Conservation (phyloP, 2,888 invertebrate species). For the Parapristionchus giblindavisi region DNA sequence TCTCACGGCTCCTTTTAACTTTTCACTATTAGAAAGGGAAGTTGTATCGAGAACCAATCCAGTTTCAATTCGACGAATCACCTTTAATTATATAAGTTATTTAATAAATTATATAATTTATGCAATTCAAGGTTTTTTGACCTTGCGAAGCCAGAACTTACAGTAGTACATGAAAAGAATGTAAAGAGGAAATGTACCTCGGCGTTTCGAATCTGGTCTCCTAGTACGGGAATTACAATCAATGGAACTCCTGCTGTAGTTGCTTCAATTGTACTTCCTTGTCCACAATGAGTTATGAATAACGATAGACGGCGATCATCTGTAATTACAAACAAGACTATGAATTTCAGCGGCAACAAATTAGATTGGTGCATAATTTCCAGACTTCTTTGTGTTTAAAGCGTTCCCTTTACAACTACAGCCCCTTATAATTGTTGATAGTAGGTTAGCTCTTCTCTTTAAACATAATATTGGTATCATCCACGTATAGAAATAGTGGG, state of each 20-base stretch:
- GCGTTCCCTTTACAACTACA: too few species aligned
- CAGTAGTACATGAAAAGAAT: too few species aligned
- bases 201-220: constrained; percentile 30
- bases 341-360: too few species aligned
- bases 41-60: constrained; percentile 20
- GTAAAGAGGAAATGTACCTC: background rate
- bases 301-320: constrained; percentile 36
- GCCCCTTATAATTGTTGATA: too few species aligned
- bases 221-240: constrained; percentile 36
- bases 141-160: background rate
- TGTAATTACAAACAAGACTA: background rate
- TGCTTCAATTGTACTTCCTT: constrained; percentile 33
- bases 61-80: constrained; percentile 12
- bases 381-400: too few species aligned
- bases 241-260: constrained; percentile 32
- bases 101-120: background rate
- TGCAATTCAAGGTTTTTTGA: background rate
- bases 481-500: too few species aligned
- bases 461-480: too few species aligned
- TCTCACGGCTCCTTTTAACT: constrained; percentile 4
- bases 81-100: background rate
- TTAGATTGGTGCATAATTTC: too few species aligned
- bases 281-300: constrained; percentile 38
- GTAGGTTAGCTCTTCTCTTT: background rate
- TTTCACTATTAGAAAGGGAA: background rate